Evolutionary conservation across 64 coral and sea anemone genomes (phyloP).

Genomic region (Pachyseris speciosa): DNA sequence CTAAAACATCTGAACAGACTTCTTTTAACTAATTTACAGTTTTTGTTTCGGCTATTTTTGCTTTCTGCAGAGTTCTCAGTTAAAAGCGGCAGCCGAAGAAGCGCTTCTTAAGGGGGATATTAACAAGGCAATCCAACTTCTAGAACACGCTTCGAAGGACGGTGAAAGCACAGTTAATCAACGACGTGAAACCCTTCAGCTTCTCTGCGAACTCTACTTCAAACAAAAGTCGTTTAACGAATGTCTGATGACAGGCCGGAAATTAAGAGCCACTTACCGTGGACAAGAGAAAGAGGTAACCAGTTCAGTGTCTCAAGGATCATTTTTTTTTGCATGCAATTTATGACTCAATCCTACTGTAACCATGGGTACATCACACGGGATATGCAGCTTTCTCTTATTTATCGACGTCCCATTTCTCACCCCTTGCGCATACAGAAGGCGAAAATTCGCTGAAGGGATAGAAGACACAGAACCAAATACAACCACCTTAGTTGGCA

Average conservation of each 20-base stretch:
- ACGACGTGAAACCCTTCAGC: not conserved
- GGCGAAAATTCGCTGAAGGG: too few species aligned
- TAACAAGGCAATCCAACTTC: not conserved
- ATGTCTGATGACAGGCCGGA: not conserved
- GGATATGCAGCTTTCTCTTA: too few species aligned
- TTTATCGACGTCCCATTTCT: too few species aligned
- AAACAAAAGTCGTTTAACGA: not conserved
- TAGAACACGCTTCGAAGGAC: not conserved
- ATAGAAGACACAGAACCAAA: too few species aligned
- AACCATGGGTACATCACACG: too few species aligned
- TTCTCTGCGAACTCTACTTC: conserved; percentile 17
- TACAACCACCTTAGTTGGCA: too few species aligned
- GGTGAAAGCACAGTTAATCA: not conserved
- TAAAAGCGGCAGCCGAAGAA: not conserved
- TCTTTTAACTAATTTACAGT: too few species aligned
- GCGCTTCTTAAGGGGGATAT: not conserved
- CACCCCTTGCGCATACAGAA: too few species aligned
- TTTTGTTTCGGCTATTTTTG: not conserved
- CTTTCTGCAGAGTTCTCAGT: not conserved
- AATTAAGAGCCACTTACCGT: not conserved
- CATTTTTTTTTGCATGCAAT: not conserved
- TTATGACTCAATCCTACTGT: too few species aligned
- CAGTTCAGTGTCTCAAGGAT: not conserved
- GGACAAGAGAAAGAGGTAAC: not conserved
- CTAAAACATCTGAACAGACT: not conserved